These are phyloP conservation scores for Aldrovandia affinis DNA, from an alignment of 2,797 vertebrate species.

Conservation along the genomic window DNA sequence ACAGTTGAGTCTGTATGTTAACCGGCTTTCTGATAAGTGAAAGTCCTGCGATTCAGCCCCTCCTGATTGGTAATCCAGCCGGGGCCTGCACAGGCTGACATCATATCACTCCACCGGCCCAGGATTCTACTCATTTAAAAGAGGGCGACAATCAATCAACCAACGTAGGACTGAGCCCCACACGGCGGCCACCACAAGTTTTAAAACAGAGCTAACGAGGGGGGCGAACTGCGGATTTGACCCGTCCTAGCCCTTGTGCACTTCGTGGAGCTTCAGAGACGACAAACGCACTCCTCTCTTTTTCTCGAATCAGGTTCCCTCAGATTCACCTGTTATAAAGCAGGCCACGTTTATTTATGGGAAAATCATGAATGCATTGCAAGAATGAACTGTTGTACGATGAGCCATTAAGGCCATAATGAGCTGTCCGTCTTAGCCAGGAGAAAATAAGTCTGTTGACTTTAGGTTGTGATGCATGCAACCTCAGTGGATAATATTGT, in stretches of 20 bases:
- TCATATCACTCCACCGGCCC: slow-evolving; percentile 21
- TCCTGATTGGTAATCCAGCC: slow-evolving; percentile 50
- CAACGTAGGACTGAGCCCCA: neutral
- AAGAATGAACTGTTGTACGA: neutral
- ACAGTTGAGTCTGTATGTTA: no score
- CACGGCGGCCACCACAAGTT: neutral
- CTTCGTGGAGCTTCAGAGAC: neutral
- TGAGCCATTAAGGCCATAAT: neutral
- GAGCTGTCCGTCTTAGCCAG: neutral
- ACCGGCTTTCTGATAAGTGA: no score
- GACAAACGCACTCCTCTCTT: neutral
- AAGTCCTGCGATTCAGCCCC: slow-evolving; percentile 44
- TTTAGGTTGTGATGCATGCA: neutral
- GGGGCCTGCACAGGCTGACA: slow-evolving; percentile 23
- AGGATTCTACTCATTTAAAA: slow-evolving; percentile 47
- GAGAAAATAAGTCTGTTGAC: neutral
- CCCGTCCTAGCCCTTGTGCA: neutral
- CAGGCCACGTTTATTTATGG: neutral
- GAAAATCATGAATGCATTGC: neutral
- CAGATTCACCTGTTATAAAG: neutral
- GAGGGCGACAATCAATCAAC: slow-evolving; percentile 45
- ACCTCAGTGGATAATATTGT: neutral
- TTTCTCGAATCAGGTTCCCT: neutral
- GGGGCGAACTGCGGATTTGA: neutral
- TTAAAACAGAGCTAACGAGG: neutral